phyloP scores from a whole-genome alignment of 2,888 invertebrate genomes.

The Uropetala carovei region DNA sequence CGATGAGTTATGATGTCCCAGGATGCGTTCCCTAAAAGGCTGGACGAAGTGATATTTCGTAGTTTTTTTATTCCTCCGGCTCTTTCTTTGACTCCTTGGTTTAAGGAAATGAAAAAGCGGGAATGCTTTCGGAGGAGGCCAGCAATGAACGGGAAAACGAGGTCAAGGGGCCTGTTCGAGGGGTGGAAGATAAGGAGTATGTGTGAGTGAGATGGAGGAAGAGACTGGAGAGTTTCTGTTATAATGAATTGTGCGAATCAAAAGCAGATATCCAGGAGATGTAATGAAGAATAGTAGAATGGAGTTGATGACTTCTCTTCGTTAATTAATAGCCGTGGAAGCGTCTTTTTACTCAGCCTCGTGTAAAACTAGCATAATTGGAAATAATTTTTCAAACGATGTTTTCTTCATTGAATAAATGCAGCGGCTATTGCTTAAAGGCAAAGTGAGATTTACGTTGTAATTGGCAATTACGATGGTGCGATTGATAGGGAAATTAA shows the following conservation, averaged over 20 bases:
- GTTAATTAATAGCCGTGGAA: background rate
- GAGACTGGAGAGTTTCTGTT: no score
- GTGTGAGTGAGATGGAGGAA: no score
- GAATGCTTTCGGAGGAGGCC: background rate
- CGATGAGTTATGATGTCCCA: constrained; percentile 14
- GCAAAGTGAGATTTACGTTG: no score
- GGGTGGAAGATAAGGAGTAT: background rate
- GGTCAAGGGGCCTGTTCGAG: background rate
- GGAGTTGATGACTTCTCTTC: background rate
- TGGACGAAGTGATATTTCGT: background rate
- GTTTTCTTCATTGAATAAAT: no score
- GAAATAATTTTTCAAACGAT: no score
- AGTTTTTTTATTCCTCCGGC: background rate
- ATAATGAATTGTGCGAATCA: background rate
- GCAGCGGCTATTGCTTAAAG: no score
- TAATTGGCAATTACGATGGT: no score
- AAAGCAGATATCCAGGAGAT: background rate
- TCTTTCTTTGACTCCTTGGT: background rate
- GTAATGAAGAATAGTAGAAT: background rate
- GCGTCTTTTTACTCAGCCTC: background rate
- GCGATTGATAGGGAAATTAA: no score
- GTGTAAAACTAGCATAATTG: no score
- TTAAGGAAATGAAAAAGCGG: constrained; percentile 10
- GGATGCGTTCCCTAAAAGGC: background rate
- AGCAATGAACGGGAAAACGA: background rate